Base-by-base conservation (phyloP, 2,113 vertebrate genomes). In the Psittacus erithacus region DNA sequence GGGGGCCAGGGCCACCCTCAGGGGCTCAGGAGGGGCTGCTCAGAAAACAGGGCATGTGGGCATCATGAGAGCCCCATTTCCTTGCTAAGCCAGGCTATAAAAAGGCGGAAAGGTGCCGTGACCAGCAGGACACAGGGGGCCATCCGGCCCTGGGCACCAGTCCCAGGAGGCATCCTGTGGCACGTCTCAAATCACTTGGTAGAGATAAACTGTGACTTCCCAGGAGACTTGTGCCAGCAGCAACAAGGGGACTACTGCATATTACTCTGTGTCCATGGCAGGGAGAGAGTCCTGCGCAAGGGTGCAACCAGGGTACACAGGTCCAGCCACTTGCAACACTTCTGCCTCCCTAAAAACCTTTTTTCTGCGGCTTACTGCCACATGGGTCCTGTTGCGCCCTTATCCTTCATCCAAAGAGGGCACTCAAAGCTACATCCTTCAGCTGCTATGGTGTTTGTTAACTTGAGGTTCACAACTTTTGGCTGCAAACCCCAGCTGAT, bases 131-230 rank as follows among this genome's bases (percentile, higher is more conserved):
- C 62, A 46, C 50, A 50, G 55, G 6, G 39, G 63, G 59, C 78
- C 79, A 94, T 92, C 94, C 25, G 41, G 92, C 68, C 71, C 28
- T 0, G 22, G 95, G 93, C 93, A 91, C n/a, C 1, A 4, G 33
- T 93, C 92, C 92, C 9, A 0, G 53, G 63, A 76, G 25, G 28
- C 18, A 2, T 91, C 33, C 64, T 67, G 83, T 65, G 33, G 75
- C 82, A 83, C 27, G 12, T 96, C 94, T 97, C 90, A 92, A 77
- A 96, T 94, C 89, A 79, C 94, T 85, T 31, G 1, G n/a, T 7
- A 29, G 75, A 92, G 75, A 93, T 82, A 93, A 90, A 95, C 79
- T 90, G 70, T 3, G 0, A 65, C 88, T 94, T 93, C 79, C 82
- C 49, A 47, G 57, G 67, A 82, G 39, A 31, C 19, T 69, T 6